Percentiles rank a stretch among this genome's conserved stretches.
These are phyloP conservation scores for Buathra laborator DNA, from an alignment of 2,888 invertebrate species.

Conservation along the genomic window DNA sequence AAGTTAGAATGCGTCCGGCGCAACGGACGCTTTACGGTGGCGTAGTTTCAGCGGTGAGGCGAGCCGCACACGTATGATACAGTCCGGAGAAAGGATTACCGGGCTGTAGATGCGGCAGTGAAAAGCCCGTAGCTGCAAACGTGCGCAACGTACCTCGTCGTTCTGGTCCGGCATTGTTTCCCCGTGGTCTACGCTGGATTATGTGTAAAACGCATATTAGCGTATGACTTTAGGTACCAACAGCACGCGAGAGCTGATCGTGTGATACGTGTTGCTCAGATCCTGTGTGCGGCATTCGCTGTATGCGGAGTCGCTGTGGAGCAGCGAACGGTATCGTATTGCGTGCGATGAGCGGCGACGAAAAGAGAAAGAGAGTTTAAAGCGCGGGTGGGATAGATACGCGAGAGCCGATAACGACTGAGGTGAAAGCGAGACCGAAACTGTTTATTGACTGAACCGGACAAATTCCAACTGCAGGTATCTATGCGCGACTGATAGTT, in stretches of 20 bases:
- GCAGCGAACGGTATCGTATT: slow-evolving; percentile 17
- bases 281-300: background rate
- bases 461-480: slow-evolving; percentile 49
- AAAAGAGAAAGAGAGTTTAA: slow-evolving; percentile 43
- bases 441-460: slow-evolving; percentile 56
- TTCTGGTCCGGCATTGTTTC: slow-evolving; percentile 43
- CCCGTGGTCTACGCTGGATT: background rate
- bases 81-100: slow-evolving; percentile 27
- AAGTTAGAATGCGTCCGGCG: background rate
- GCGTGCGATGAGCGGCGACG: slow-evolving; percentile 38
- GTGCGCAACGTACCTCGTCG: slow-evolving; percentile 23
- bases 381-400: slow-evolving; percentile 56
- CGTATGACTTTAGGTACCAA: slow-evolving; percentile 1
- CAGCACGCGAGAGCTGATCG: slow-evolving; percentile 45
- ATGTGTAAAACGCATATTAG: slow-evolving; percentile 44
- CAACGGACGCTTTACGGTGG: slow-evolving; percentile 21
- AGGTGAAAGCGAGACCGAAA: slow-evolving; percentile 62
- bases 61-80: background rate
- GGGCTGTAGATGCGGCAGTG: slow-evolving; percentile 30
- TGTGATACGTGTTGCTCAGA: slow-evolving; percentile 47
- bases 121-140: slow-evolving; percentile 49
- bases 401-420: slow-evolving; percentile 60
- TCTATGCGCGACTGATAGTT: background rate
- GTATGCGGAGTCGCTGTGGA: background rate
- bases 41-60: background rate